Evolutionary conservation across 2,797 vertebrate species (phyloP), one percentile per base, ranked within the genome.

Genomic region (Knipowitschia caucasica): DNA sequence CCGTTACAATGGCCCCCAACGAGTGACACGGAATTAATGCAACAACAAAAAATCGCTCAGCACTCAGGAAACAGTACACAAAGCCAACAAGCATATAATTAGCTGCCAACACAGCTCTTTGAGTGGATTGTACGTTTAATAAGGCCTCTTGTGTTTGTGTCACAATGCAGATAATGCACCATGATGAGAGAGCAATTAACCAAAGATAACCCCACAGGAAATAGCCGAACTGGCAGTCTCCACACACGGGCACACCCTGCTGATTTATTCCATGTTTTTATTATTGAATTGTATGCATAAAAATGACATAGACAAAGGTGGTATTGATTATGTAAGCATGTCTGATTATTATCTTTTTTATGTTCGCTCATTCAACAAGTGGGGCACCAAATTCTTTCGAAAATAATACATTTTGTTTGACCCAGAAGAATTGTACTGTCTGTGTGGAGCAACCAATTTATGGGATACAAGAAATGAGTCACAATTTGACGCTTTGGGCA

Each of bases 111-210:
- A 35, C n/a, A 45, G 47, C 46, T 80, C 58, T 69, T 65, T 59
- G 65, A 64, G 53, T 59, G 45, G 49, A 63, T 71, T 56, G 47
- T 64, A 51, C 24, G 43, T 80, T 69, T 69, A 75, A 64, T 69
- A 70, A 77, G 69, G 25, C 62, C 14, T 68, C 71, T 54, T 45
- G 47, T 67, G 52, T 51, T 69, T 47, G 59, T 71, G 69, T 74
- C 64, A 70, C 11, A 2, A 42, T 43, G 59, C 50, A 64, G 69
- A 67, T 68, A 67, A 69, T 47, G 39, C 38, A 57, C 27, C 26
- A 24, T 25, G 42, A 75, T 59, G 59, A 78, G 61, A 70, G 50
- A 62, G 50, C 67, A 81, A 82, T 84, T 81, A 84, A 66, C 51
- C 34, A 36, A 56, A 64, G 69, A 73, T 66, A 71, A 69, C 54